Base-by-base conservation (phyloP, 2,113 vertebrate species). In the Oxyura jamaicensis region DNA sequence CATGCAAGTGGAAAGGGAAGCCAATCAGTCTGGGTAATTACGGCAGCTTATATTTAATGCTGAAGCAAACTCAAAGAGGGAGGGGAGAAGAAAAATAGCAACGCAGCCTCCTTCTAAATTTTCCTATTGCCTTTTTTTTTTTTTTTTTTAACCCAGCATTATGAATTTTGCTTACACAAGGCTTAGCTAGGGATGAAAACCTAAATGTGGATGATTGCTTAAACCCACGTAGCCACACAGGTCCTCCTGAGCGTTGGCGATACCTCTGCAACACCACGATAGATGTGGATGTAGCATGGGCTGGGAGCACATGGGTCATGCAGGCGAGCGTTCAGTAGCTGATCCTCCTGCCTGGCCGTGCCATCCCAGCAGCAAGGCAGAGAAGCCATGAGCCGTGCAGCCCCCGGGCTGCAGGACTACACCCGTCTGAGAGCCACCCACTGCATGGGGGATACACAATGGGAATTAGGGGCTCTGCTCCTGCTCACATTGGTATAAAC, bases 1-100 rank as follows among this genome's bases (percentile, higher is more conserved):
- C 79, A 91, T 23, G 65, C 42, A 59, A 95, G 92, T 83, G 82
- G 58, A 88, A 95, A 73, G 53, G 90, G 93, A 97, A 97, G 95
- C 75, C 88, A 97, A 95, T 97, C 96, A 97, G 91, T 74, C 91
- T 83, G 76, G 58, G 56, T 94, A 97, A 98, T 97, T 97, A 97
- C 92, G 86, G 86, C 83, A 94, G 91, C 74, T 97, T 82, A 88
- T 92, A 96, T 93, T 96, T 96, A 95, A 92, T 83, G 86, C 93
- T 91, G 94, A 97, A 87, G 63, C 62, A 88, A 95, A 85, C 84
- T 86, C 95, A 67, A 90, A 80, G 86, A 73, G 22, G 28, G 8
- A 73, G 26, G 19, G 50, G 6, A 2, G 2, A 46, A 65, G 46
- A 52, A 58, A 84, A 55, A 33, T 46, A 76, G 66, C 67, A 74